Evolutionary conservation across 1,140 invertebrate species (phyloP).

Genomic region (Agrilus planipennis): DNA sequence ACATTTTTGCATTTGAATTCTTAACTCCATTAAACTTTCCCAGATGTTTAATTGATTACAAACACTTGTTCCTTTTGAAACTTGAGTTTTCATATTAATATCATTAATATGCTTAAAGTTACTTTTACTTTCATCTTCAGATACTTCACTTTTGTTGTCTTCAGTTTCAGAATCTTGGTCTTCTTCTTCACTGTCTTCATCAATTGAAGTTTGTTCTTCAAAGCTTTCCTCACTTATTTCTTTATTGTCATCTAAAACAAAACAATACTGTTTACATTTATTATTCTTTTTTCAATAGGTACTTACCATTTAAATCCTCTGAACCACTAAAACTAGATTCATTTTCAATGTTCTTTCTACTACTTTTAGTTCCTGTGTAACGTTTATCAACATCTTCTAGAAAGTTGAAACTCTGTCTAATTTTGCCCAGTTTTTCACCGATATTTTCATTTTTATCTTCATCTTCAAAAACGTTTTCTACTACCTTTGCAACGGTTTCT

Average conservation of each 20-base stretch:
- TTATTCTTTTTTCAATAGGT: too few relatives aligned
- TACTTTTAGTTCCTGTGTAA: conserved; percentile 58
- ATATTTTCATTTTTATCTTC: conserved; percentile 39
- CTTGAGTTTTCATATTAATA: conserved; percentile 45
- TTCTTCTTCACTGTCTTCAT: conserved; percentile 12
- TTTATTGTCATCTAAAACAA: too few relatives aligned
- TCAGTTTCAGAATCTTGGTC: conserved; percentile 14
- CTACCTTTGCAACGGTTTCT: conserved; percentile 38
- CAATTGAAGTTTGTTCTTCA: conserved; percentile 2
- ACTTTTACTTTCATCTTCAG: conserved; percentile 24
- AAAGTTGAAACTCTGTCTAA: conserved; percentile 49
- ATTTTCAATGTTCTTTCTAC: conserved; percentile 37
- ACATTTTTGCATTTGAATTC: conserved; percentile 77
- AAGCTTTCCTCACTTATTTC: too few relatives aligned
- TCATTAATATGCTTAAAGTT: conserved; percentile 43
- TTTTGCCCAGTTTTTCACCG: conserved; percentile 42
- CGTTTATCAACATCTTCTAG: conserved; percentile 55
- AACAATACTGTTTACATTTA: too few relatives aligned
- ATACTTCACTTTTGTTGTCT: conserved; percentile 15
- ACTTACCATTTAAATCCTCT: conserved; percentile 10
- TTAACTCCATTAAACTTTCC: conserved; percentile 69
- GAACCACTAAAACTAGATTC: conserved; percentile 27
- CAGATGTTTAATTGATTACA: conserved; percentile 65
- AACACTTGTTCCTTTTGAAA: conserved; percentile 65
- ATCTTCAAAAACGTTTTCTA: too few relatives aligned